Evolutionary conservation across 2,797 vertebrate species (phyloP).

Genomic region (Hipposideros larvatus): DNA sequence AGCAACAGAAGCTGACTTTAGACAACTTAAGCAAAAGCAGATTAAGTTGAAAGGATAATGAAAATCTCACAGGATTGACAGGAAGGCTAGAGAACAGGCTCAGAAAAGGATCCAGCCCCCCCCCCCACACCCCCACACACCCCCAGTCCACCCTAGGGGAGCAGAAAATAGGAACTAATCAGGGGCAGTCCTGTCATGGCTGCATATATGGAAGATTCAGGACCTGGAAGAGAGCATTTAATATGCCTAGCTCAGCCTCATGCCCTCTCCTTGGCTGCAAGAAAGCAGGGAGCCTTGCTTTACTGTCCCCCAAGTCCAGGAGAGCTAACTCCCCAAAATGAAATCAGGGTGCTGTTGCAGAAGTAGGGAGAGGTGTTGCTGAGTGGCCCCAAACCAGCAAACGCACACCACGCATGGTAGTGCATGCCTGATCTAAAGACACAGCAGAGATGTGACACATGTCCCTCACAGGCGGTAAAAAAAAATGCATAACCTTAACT

Average conservation of each 20-base stretch:
- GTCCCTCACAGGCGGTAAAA: neutral
- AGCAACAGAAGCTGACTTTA: neutral
- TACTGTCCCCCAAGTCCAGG: neutral
- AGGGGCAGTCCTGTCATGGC: neutral
- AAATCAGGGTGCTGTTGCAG: neutral
- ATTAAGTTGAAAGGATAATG: neutral
- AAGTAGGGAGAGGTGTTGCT: neutral
- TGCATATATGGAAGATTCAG: neutral
- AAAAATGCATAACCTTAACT: too few species aligned
- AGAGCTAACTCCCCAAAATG: neutral
- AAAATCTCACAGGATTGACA: neutral
- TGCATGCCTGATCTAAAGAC: neutral
- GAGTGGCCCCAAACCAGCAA: neutral
- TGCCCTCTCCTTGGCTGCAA: neutral
- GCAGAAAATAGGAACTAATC: neutral
- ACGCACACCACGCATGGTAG: neutral
- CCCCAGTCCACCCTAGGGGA: neutral
- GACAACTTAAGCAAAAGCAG: too few species aligned
- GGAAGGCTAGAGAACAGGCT: neutral
- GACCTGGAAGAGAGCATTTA: neutral
- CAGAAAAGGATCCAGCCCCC: neutral
- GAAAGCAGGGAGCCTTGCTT: neutral
- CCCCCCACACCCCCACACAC: too few species aligned
- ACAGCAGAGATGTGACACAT: accelerated
- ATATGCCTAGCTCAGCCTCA: neutral